Evolutionary conservation across 1,140 invertebrate genomes (phyloP).

Genomic region (Drosophila melanogaster): Release_6_plus_ISO1_MT NT_033777.3:29156501-29157000

Average conservation of each 20-base stretch:
- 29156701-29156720: conserved; percentile 86
- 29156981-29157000: conserved; percentile 96
- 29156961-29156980: conserved; percentile 98
- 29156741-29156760: conserved; percentile 85
- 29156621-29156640: conserved; percentile 87
- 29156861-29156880: conserved; percentile 95
- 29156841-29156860: conserved; percentile 90
- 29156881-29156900: conserved; percentile 96
- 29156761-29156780: conserved; percentile 85
- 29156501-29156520: conserved; percentile 96
- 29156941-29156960: conserved; percentile 91
- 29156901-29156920: conserved; percentile 97
- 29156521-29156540: conserved; percentile 98
- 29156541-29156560: conserved; percentile 99
- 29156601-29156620: conserved; percentile 96
- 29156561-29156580: conserved; percentile 97
- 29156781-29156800: conserved; percentile 85
- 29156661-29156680: conserved; percentile 88
- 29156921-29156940: conserved; percentile 92
- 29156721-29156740: conserved; percentile 77
- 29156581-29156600: conserved; percentile 98
- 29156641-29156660: conserved; percentile 90
- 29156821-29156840: conserved; percentile 85
- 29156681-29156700: conserved; percentile 87
- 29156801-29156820: conserved; percentile 60